phyloP scores from a whole-genome alignment of 2,888 invertebrate species.

The Panzeria rudis region DNA sequence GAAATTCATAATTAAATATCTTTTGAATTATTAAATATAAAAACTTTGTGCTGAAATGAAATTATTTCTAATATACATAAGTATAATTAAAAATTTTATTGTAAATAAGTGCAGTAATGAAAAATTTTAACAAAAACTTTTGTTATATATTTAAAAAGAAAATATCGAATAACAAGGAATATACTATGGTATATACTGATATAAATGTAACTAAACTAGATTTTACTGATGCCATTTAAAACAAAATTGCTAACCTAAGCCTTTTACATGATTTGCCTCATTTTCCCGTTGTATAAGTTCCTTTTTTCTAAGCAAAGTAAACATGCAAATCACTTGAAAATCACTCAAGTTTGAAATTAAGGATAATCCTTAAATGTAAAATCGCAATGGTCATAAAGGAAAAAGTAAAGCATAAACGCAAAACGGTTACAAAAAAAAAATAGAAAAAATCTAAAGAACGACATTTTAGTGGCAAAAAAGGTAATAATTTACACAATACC shows the following conservation, averaged over 20 bases:
- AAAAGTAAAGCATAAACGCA: conserved; percentile 45
- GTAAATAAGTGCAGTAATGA: too few relatives aligned
- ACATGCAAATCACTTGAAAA: conserved; percentile 74
- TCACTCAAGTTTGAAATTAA: conserved; percentile 73
- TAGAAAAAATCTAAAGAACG: conserved; percentile 20
- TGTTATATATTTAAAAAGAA: too few relatives aligned
- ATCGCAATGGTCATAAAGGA: conserved; percentile 53
- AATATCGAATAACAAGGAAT: too few relatives aligned
- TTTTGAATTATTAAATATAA: conserved; percentile 5
- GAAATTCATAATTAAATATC: conserved; percentile 4
- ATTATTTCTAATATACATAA: too few relatives aligned
- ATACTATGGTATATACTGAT: too few relatives aligned
- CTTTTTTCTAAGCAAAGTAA: too few relatives aligned
- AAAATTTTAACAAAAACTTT: too few relatives aligned
- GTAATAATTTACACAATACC: conserved; percentile 9
- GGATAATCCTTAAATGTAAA: conserved; percentile 74
- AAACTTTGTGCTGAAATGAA: background rate
- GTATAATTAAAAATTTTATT: too few relatives aligned
- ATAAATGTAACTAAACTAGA: too few relatives aligned
- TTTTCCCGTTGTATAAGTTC: background rate
- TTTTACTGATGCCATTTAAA: background rate
- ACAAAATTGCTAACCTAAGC: background rate
- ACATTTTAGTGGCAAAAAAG: conserved; percentile 44
- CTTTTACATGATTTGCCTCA: background rate
- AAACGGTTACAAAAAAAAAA: conserved; percentile 56